phyloP scores from a whole-genome alignment of 1,140 invertebrate genomes.

The Bombus picipes region DNA sequence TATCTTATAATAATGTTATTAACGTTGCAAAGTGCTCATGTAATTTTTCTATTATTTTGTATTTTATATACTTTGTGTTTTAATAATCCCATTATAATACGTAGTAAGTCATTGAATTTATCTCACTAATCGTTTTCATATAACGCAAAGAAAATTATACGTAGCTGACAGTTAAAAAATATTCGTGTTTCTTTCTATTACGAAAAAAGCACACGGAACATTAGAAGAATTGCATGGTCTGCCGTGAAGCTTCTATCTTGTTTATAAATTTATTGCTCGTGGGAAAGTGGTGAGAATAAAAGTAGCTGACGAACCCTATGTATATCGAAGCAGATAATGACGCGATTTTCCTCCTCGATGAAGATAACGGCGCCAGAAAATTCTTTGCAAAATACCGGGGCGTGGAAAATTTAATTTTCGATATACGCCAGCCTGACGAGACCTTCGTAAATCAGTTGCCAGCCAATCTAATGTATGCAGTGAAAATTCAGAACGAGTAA shows the following conservation, averaged over 20 bases:
- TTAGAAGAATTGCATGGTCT: not conserved
- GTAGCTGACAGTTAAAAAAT: no score
- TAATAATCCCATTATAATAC: no score
- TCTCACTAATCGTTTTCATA: no score
- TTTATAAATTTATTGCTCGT: not conserved
- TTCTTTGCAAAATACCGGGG: not conserved
- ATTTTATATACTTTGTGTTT: no score
- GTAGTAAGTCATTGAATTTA: no score
- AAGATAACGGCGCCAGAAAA: not conserved
- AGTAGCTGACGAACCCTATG: not conserved
- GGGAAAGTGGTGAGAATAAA: not conserved
- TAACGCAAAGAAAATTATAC: no score
- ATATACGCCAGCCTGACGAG: not conserved
- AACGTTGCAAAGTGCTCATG: no score
- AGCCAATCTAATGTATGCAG: not conserved
- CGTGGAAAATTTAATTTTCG: constrained; percentile 17
- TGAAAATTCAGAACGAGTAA: not conserved
- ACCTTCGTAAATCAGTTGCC: not conserved
- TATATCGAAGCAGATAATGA: not conserved
- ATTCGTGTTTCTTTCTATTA: no score
- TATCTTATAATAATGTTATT: no score
- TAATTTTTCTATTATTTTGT: no score
- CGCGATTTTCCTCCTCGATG: not conserved
- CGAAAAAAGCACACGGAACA: not conserved
- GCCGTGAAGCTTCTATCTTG: not conserved